phyloP scores from a whole-genome alignment of 2,888 invertebrate species.

The Cartodere bifasciata region DNA sequence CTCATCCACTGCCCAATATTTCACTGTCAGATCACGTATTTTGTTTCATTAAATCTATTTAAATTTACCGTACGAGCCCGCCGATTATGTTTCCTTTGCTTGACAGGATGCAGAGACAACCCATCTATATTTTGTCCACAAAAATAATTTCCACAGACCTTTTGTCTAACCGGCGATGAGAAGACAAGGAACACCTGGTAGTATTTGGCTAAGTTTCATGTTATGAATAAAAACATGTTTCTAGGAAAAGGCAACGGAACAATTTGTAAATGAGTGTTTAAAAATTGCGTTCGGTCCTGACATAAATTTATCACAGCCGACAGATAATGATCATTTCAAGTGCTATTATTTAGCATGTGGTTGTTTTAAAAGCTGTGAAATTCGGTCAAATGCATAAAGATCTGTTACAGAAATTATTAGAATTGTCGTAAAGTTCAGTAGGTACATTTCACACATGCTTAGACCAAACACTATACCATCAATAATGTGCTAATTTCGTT shows the following conservation, averaged over 20 bases:
- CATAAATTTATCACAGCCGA: too few relatives aligned
- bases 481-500: too few relatives aligned
- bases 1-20: too few relatives aligned
- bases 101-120: slow-evolving; percentile 11
- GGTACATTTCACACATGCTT: too few relatives aligned
- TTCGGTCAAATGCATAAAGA: too few relatives aligned
- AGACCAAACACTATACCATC: too few relatives aligned
- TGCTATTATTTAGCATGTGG: too few relatives aligned
- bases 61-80: slow-evolving; percentile 3
- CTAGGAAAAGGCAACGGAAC: slow-evolving; percentile 14
- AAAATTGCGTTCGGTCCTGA: too few relatives aligned
- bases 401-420: too few relatives aligned
- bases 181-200: slow-evolving; percentile 16
- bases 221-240: slow-evolving; percentile 20
- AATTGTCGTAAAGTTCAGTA: too few relatives aligned
- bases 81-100: slow-evolving; percentile 8
- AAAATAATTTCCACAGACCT: slow-evolving; percentile 13
- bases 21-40: not conserved
- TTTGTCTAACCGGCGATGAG: slow-evolving; percentile 12
- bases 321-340: too few relatives aligned
- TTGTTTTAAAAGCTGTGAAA: too few relatives aligned
- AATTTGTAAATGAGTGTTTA: slow-evolving; percentile 14
- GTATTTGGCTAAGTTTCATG: slow-evolving; percentile 12
- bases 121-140: slow-evolving; percentile 12
- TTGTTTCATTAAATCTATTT: slow-evolving; percentile 1